Conservation (phyloP, 2,888 invertebrate genomes). For the Helleia helle region DNA sequence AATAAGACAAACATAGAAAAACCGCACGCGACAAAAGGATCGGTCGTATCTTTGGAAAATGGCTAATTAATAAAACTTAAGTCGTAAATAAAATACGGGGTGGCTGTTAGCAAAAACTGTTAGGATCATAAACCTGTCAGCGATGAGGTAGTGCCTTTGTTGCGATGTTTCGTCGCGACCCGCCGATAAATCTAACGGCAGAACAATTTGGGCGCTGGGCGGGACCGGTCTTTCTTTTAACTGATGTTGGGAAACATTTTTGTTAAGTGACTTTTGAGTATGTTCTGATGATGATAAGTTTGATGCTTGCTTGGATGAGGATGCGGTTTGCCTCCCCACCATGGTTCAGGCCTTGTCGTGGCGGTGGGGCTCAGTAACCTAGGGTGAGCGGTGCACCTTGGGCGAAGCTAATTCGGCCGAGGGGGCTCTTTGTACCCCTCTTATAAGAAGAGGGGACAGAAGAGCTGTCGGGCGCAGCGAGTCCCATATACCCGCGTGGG, state of each 20-base stretch:
- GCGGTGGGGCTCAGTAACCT: no score
- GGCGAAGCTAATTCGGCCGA: no score
- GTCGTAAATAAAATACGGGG: constrained; percentile 58
- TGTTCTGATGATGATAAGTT: constrained; percentile 14
- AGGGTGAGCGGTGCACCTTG: no score
- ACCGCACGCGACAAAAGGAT: background rate
- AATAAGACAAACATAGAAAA: constrained; percentile 5
- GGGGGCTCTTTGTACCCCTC: no score
- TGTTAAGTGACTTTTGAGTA: no score
- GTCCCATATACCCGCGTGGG: no score
- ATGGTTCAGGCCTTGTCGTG: no score
- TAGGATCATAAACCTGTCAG: constrained; percentile 71
- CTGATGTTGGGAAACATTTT: no score
- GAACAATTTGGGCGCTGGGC: constrained; percentile 48
- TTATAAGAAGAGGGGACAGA: no score
- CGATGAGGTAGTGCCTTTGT: constrained; percentile 71
- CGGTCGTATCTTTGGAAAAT: constrained; percentile 39
- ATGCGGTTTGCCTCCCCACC: no score
- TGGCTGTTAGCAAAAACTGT: constrained; percentile 73
- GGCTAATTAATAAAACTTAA: constrained; percentile 70
- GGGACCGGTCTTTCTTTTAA: constrained; percentile 20
- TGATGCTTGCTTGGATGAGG: no score
- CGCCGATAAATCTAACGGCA: constrained; percentile 61
- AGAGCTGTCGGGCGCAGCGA: no score
- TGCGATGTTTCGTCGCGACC: constrained; percentile 48